phyloP scores from a whole-genome alignment of 2,113 vertebrate species.

The Pardalotus punctatus region DNA sequence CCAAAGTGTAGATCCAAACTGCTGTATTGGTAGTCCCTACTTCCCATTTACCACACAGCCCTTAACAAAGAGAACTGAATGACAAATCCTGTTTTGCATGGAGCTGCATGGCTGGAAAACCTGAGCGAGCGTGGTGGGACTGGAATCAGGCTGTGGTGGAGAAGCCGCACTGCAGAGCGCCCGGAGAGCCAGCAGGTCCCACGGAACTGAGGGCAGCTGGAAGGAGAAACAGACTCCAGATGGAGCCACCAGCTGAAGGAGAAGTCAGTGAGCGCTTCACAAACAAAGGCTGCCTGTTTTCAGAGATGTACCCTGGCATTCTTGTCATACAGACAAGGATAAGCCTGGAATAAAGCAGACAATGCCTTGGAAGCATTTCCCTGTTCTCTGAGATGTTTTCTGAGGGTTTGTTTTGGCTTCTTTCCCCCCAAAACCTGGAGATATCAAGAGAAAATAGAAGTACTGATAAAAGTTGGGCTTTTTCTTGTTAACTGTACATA shows the following conservation, averaged over 20 bases:
- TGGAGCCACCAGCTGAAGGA: background rate
- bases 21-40: background rate
- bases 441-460: background rate
- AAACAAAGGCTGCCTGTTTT: background rate
- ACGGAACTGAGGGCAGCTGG: background rate
- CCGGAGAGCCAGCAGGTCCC: background rate
- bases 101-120: background rate
- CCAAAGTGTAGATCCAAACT: background rate
- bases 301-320: background rate
- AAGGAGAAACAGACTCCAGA: background rate
- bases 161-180: background rate
- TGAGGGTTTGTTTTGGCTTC: background rate
- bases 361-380: background rate
- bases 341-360: background rate
- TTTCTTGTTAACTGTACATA: background rate
- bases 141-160: background rate
- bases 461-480: background rate
- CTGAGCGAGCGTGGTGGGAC: background rate
- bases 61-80: background rate
- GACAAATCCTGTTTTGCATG: background rate
- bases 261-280: background rate
- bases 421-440: background rate
- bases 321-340: background rate
- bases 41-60: background rate
- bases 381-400: background rate